Percentiles rank a stretch among this genome's conserved stretches.
Evolutionary conservation across 2,888 invertebrate species (phyloP).

Genomic region (Carabus problematicus): DNA sequence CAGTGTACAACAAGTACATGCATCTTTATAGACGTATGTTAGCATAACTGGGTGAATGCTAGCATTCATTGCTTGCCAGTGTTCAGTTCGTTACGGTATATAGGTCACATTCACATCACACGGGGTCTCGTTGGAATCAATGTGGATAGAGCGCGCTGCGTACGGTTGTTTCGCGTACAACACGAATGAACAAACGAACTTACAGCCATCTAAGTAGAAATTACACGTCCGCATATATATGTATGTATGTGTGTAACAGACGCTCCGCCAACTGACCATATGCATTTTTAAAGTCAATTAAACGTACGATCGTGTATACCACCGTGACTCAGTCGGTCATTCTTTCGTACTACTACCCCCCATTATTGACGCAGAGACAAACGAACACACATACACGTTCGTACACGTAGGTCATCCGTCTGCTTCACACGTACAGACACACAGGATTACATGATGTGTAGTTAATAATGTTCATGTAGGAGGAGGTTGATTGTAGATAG

Average conservation of each 20-base stretch:
- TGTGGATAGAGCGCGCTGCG: constrained; percentile 34
- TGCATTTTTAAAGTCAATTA: too few relatives aligned
- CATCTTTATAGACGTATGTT: neutral
- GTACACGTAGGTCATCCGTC: neutral
- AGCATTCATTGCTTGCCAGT: constrained; percentile 24
- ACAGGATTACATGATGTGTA: neutral
- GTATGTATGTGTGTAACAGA: neutral
- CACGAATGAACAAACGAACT: neutral
- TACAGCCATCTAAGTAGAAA: neutral
- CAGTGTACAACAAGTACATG: too few relatives aligned
- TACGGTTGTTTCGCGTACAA: constrained; percentile 6
- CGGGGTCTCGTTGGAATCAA: constrained; percentile 35
- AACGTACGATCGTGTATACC: too few relatives aligned
- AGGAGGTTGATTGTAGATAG: neutral
- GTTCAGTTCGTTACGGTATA: constrained; percentile 36
- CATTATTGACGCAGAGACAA: too few relatives aligned
- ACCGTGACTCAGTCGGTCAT: too few relatives aligned
- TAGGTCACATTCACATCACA: constrained; percentile 37
- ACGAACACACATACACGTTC: too few relatives aligned
- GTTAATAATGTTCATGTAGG: neutral
- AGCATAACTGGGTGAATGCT: constrained; percentile 28
- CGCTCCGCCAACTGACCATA: too few relatives aligned
- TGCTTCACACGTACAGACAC: neutral
- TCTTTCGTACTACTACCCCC: too few relatives aligned
- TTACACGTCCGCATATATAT: neutral